phyloP scores from a whole-genome alignment of 2,113 vertebrate genomes.

The Cebidichthys violaceus region DNA sequence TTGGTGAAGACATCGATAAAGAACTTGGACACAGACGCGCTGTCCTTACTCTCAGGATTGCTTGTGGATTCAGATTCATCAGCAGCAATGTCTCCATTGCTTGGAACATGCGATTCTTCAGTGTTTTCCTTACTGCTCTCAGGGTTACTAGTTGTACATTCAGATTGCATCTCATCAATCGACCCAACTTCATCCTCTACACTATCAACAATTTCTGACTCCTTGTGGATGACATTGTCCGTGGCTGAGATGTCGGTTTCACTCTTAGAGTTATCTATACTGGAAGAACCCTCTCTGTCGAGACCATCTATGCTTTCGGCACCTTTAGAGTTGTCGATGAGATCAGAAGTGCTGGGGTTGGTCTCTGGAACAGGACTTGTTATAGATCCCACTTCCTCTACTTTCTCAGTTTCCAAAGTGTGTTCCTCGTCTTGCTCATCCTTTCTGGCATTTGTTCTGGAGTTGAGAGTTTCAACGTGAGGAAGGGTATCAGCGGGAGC shows the following conservation, averaged over 20 bases:
- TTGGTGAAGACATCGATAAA: background rate
- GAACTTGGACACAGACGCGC: accelerated
- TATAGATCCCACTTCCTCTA: background rate
- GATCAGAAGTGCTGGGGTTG: background rate
- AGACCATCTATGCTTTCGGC: background rate
- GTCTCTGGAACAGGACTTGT: conserved; percentile 13
- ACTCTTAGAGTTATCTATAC: conserved; percentile 10
- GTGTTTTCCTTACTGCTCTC: conserved; percentile 1
- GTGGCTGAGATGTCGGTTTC: background rate
- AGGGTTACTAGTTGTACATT: background rate
- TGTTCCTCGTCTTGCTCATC: background rate
- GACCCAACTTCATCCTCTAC: conserved; percentile 12
- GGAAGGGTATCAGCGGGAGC: background rate
- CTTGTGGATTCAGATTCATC: background rate
- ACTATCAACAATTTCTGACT: background rate
- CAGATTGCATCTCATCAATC: background rate
- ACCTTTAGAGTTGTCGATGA: background rate
- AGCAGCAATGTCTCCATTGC: background rate
- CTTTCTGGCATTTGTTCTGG: background rate
- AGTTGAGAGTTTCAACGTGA: background rate
- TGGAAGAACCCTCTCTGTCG: background rate
- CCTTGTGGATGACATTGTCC: background rate
- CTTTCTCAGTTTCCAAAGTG: background rate
- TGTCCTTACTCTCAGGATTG: conserved; percentile 7
- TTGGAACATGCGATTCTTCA: background rate